These are phyloP conservation scores for Dichetophora obliterata DNA, from an alignment of 2,888 invertebrate species.

Conservation along the genomic window DNA sequence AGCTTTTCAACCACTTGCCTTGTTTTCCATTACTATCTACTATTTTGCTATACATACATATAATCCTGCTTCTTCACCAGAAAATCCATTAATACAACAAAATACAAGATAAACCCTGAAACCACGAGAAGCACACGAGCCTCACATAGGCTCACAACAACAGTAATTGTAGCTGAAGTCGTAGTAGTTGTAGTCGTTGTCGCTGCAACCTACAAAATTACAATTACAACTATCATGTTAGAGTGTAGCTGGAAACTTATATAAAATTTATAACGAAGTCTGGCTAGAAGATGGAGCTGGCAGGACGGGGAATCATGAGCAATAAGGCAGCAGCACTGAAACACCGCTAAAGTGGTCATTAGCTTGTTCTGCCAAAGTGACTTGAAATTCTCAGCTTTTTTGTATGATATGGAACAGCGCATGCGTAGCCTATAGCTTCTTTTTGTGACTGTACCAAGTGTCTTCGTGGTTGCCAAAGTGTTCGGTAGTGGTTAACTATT, in stretches of 20 bases:
- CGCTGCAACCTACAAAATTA: background rate
- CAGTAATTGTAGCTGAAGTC: background rate
- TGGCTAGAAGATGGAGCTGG: background rate
- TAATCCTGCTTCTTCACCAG: background rate
- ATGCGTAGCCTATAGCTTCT: background rate
- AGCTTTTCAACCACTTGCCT: background rate
- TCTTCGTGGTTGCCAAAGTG: background rate
- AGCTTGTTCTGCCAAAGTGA: background rate
- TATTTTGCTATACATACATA: no score
- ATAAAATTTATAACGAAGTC: background rate
- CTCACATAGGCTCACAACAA: background rate
- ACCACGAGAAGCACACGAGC: constrained; percentile 13
- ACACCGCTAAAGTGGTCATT: background rate
- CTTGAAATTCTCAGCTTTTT: background rate
- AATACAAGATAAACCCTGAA: constrained; percentile 15
- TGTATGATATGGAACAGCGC: no score
- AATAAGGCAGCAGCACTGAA: background rate
- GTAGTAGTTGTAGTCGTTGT: background rate
- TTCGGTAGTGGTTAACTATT: background rate
- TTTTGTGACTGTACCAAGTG: background rate
- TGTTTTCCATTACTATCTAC: background rate
- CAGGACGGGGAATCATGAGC: background rate
- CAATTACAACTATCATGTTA: background rate
- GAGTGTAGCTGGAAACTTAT: background rate
- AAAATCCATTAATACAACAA: constrained; percentile 20